Conservation (phyloP, 2,113 vertebrate species). For the Chaenocephalus aceratus region DNA sequence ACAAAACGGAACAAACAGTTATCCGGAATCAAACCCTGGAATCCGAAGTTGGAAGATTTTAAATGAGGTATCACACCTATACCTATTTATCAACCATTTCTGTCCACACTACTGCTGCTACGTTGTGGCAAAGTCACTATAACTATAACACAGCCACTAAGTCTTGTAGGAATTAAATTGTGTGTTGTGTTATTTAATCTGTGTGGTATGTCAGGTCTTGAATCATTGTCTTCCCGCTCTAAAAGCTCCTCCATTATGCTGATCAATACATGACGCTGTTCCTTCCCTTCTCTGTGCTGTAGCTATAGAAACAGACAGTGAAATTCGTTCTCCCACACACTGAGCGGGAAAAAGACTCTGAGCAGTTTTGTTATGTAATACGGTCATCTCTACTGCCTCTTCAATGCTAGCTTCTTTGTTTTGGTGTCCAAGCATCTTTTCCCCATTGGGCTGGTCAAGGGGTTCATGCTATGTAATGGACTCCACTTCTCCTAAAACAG, state of each 20-base stretch:
- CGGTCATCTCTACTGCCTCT: constrained; percentile 53
- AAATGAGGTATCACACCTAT: constrained; percentile 4
- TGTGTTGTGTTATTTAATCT: constrained; percentile 31
- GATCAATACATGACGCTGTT: constrained; percentile 61
- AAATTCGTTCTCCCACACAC: constrained; percentile 25
- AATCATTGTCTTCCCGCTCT: constrained; percentile 23
- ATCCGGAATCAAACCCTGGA: neutral
- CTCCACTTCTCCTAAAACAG: constrained; percentile 38
- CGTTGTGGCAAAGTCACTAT: neutral
- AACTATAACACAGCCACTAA: neutral
- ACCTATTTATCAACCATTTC: constrained; percentile 6
- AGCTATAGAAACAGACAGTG: constrained; percentile 76
- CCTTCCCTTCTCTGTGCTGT: constrained; percentile 52
- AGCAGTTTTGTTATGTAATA: constrained; percentile 70
- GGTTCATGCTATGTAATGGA: constrained; percentile 53
- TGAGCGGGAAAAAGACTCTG: constrained; percentile 44
- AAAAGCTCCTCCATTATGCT: constrained; percentile 56
- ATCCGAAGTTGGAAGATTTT: neutral
- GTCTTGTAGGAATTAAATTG: neutral
- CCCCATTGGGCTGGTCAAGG: constrained; percentile 37
- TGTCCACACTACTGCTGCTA: neutral
- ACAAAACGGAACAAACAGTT: neutral
- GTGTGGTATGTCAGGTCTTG: constrained; percentile 16
- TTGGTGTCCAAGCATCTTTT: constrained; percentile 51
- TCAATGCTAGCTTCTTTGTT: constrained; percentile 36